Base-by-base conservation (phyloP, 2,113 vertebrate species). In the Lathamus discolor region DNA sequence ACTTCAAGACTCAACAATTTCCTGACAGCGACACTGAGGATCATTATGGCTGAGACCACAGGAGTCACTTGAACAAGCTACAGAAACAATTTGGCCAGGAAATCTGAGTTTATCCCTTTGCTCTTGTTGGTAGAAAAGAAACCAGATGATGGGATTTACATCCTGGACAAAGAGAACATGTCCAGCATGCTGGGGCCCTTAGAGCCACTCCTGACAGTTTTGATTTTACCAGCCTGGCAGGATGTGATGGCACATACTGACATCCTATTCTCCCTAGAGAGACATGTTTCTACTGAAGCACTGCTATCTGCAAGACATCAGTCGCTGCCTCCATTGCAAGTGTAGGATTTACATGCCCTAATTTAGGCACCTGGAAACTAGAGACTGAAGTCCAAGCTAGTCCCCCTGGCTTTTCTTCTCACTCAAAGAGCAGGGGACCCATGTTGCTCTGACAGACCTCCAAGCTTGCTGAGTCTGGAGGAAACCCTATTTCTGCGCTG, bases 221-320 rank as follows among this genome's bases (percentile, higher is more conserved):
- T 66, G n/a, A 35, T 46, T 48, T 44, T 27, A 43, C 16, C 44
- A 66, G 35, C 75, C 20, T 29, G 67, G 59, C n/a, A 85, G 48
- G 62, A 83, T 48, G 33, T 0, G 1, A 15, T 13, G 63, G 43
- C 51, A 33, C 1, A 11, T 19, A 11, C 57, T 25, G 55, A 28
- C 35, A 29, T 2, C 44, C 59, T 6, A 0, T 6, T n/a, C 15
- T 37, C 23, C n/a, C 7, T 35, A 33, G 24, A 22, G 17, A 55
- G 25, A n/a, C 1, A 1, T 1, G 2, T 3, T 13, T 2, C 52
- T 48, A 25, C 44, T 76, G 62, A 19, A 37, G 48, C 39, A 33
- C 4, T 18, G 14, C 16, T 1, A 0, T 6, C 54, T 44, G 8
- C 51, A 27, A 17, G 25, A 4, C 57, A 44, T 17, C 51, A 20